phyloP scores from a whole-genome alignment of 2,113 vertebrate species.

The Lota lota region DNA sequence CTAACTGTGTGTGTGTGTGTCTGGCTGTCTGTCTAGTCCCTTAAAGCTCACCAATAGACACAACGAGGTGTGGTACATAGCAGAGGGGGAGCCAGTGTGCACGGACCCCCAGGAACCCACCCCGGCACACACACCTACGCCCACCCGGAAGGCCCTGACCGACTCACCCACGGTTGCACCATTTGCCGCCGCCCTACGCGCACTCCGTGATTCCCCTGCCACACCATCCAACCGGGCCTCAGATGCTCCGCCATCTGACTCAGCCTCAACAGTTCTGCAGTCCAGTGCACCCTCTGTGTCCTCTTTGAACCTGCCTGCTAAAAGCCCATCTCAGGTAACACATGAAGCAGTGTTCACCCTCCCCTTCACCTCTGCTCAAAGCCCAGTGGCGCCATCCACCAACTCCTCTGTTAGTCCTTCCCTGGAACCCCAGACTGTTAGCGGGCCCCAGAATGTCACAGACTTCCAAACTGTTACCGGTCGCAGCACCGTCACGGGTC shows the following conservation, averaged over 20 bases:
- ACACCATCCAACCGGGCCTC: slow-evolving; percentile 17
- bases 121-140: slow-evolving; percentile 34
- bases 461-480: neutral
- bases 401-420: slow-evolving; percentile 24
- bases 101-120: slow-evolving; percentile 49
- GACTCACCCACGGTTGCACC: neutral
- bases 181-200: slow-evolving; percentile 13
- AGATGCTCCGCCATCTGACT: slow-evolving; percentile 8
- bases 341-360: neutral
- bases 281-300: slow-evolving; percentile 3
- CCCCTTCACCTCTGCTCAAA: slow-evolving; percentile 10
- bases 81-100: slow-evolving; percentile 64
- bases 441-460: slow-evolving; percentile 33
- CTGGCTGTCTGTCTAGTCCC: slow-evolving; percentile 61
- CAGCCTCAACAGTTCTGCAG: slow-evolving; percentile 3
- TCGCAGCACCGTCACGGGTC: neutral
- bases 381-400: slow-evolving; percentile 6
- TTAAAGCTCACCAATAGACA: slow-evolving; percentile 75
- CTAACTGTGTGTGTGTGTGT: neutral
- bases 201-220: slow-evolving; percentile 28
- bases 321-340: neutral
- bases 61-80: slow-evolving; percentile 78
- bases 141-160: slow-evolving; percentile 10
- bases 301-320: slow-evolving; percentile 13
- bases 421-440: neutral